Conservation (phyloP, 2,797 vertebrate genomes). For the Podarcis lilfordi region DNA sequence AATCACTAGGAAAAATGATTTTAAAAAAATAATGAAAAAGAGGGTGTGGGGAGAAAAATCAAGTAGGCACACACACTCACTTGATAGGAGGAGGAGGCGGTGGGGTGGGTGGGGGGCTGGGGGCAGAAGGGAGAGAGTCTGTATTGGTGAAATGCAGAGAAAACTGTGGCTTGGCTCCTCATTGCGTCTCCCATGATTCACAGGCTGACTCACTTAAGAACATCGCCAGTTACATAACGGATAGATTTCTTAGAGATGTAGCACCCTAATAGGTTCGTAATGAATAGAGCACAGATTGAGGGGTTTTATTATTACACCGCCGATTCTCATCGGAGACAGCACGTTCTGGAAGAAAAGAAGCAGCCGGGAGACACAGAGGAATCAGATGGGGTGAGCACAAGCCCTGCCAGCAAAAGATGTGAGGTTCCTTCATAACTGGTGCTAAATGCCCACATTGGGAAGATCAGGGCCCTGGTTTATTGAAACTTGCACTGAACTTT, state of each 20-base stretch:
- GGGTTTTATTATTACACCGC: neutral
- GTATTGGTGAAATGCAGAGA: constrained; percentile 14
- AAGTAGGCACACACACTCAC: constrained; percentile 27
- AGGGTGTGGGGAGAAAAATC: constrained; percentile 11
- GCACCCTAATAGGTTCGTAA: constrained; percentile 13
- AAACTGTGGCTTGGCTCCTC: neutral
- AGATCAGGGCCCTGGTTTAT: neutral
- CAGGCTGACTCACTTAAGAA: constrained; percentile 41
- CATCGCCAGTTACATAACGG: constrained; percentile 20
- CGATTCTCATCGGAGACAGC: constrained; percentile 19
- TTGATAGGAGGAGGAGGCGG: neutral
- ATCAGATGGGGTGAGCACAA: neutral
- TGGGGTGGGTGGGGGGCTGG: neutral
- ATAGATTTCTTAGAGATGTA: constrained; percentile 2
- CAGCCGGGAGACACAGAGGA: neutral
- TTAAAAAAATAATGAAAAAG: neutral
- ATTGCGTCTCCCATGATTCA: constrained; percentile 48
- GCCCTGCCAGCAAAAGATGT: constrained; percentile 12
- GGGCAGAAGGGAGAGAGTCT: neutral
- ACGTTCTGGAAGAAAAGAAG: neutral
- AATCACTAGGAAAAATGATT: neutral
- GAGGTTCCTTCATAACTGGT: constrained; percentile 10
- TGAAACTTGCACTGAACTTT: neutral
- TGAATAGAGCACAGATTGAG: constrained; percentile 27
- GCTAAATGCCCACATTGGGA: neutral